Conservation (phyloP, 2,113 vertebrate genomes). For the Entosphenus tridentatus region DNA sequence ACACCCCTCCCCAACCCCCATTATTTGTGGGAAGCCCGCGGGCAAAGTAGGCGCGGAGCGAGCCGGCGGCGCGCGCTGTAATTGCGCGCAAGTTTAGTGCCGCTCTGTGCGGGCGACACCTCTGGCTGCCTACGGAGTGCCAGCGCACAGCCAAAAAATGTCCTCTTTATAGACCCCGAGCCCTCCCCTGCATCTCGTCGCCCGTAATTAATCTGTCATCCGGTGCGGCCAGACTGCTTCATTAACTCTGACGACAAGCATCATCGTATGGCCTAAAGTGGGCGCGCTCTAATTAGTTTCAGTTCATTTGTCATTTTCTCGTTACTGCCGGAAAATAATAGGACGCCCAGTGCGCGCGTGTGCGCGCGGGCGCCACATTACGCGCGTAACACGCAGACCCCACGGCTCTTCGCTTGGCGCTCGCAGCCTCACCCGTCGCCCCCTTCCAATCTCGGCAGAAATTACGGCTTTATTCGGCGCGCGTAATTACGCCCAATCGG, state of each 20-base stretch:
- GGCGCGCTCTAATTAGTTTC: conserved; percentile 5
- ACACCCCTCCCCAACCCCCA: no score
- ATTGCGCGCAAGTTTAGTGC: no score
- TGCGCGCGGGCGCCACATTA: no score
- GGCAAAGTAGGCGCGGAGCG: no score
- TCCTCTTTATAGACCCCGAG: conserved; percentile 4
- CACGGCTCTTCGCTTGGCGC: background rate
- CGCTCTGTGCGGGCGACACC: no score
- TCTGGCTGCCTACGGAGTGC: no score
- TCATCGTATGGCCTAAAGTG: conserved; percentile 1
- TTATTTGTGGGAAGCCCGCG: no score
- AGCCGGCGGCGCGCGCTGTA: no score
- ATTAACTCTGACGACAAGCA: conserved; percentile 4
- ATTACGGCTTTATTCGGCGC: conserved; percentile 1
- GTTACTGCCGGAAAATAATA: conserved; percentile 7
- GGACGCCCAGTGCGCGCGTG: background rate
- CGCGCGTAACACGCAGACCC: no score
- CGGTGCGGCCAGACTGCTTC: conserved; percentile 1
- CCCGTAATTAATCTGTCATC: conserved; percentile 5
- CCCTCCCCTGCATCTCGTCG: conserved; percentile 1
- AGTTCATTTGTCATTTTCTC: conserved; percentile 6
- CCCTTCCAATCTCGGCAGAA: conserved; percentile 4
- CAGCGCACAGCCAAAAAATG: background rate
- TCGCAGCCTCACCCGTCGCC: background rate
- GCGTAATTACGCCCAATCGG: conserved; percentile 4